Percentiles rank a stretch among this genome's conserved stretches.
These are phyloP conservation scores for Eumacrocentrus americanus DNA, from an alignment of 2,888 invertebrate genomes.

Conservation along the genomic window DNA sequence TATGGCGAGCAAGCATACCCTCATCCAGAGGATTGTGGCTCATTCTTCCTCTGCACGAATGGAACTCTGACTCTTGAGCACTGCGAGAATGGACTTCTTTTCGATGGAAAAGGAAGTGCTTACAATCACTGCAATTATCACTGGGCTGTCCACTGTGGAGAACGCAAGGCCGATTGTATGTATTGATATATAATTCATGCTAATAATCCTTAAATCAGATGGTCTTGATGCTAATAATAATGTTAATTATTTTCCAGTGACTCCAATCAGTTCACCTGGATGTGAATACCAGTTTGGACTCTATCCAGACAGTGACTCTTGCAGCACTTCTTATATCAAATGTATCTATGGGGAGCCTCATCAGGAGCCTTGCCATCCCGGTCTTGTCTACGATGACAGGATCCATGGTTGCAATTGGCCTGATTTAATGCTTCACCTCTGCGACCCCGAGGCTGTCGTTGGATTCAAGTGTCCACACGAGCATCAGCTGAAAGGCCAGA, in stretches of 20 bases:
- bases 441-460: constrained; percentile 89
- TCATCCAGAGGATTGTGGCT: constrained; percentile 85
- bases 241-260: constrained; percentile 65
- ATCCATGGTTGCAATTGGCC: constrained; percentile 94
- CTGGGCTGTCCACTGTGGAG: constrained; percentile 89
- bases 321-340: constrained; percentile 85
- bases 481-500: constrained; percentile 78
- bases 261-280: constrained; percentile 79
- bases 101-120: constrained; percentile 87
- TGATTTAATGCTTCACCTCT: constrained; percentile 83
- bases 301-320: constrained; percentile 79
- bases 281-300: constrained; percentile 90
- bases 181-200: constrained; percentile 41
- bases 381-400: constrained; percentile 86
- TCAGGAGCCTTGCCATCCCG: constrained; percentile 83
- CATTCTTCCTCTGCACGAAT: constrained; percentile 91
- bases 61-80: constrained; percentile 88
- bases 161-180: constrained; percentile 81
- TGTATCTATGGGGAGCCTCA: constrained; percentile 83
- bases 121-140: constrained; percentile 94
- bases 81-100: constrained; percentile 90
- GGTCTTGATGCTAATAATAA: not conserved
- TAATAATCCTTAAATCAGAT: too few species aligned
- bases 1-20: constrained; percentile 83
- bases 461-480: constrained; percentile 92